A percentile compares a stretch with the other conserved stretches of the same genome.
These are phyloP conservation scores for Indicator maculatus DNA, from an alignment of 2,113 vertebrate species.

Conservation along the genomic window DNA sequence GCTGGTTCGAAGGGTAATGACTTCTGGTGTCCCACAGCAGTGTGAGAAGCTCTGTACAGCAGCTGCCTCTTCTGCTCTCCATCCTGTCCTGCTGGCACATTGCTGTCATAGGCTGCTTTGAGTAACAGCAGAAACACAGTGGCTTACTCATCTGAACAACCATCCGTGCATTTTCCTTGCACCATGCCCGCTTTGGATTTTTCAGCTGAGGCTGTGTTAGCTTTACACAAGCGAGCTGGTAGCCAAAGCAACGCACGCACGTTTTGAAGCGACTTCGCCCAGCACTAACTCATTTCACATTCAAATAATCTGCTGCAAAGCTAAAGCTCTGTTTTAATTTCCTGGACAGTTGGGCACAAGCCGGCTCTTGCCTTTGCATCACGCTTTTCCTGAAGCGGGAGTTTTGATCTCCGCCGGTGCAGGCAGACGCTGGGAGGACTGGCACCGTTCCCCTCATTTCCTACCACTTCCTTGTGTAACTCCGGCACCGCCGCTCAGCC, in stretches of 20 bases:
- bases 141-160: not conserved
- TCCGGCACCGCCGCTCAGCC: not conserved
- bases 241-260: accelerated
- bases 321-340: slow-evolving; percentile 19
- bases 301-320: not conserved
- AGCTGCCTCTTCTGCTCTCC: not conserved
- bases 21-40: accelerated
- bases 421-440: not conserved
- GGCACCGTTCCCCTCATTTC: slow-evolving; percentile 14
- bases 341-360: not conserved
- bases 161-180: not conserved
- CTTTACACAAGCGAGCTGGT: not conserved
- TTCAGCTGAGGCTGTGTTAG: not conserved
- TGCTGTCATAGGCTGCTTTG: not conserved
- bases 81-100: not conserved
- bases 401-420: not conserved
- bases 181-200: not conserved
- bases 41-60: not conserved
- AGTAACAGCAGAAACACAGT: accelerated
- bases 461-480: not conserved
- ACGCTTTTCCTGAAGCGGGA: accelerated
- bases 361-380: not conserved
- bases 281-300: not conserved
- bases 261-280: not conserved
- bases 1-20: not conserved